These are phyloP conservation scores for Lanistes nyassanus DNA, from an alignment of 1,140 invertebrate genomes.

Conservation along the genomic window DNA sequence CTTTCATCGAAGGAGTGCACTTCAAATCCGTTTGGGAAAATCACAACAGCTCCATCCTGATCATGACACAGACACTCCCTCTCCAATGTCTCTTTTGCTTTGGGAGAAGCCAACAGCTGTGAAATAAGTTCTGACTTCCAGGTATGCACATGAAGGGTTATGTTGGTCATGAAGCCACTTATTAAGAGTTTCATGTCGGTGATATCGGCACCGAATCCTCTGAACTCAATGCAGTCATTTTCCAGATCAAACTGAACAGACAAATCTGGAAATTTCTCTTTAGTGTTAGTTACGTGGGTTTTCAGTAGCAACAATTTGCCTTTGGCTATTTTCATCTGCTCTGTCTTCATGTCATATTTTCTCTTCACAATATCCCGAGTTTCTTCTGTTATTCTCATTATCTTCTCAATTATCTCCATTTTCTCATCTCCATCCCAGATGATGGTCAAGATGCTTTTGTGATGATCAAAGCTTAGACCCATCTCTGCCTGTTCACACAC, in stretches of 20 bases:
- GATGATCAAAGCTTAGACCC: not conserved
- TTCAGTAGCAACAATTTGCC: slow-evolving; percentile 12
- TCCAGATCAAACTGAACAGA: not conserved
- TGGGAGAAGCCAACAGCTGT: not conserved
- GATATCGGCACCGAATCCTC: not conserved
- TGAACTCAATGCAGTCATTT: not conserved
- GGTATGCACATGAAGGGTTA: not conserved
- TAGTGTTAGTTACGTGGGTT: not conserved
- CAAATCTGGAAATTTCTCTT: slow-evolving; percentile 1
- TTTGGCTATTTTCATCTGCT: not conserved
- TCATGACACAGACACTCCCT: not conserved
- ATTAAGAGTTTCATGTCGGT: not conserved
- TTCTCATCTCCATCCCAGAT: not conserved
- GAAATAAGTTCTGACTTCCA: not conserved
- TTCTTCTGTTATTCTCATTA: not conserved
- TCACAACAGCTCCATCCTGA: not conserved
- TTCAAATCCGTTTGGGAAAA: not conserved
- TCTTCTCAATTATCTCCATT: not conserved
- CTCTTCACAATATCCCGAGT: not conserved
- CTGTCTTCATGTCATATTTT: not conserved
- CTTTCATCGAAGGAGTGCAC: slow-evolving; percentile 6
- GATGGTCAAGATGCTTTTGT: not conserved
- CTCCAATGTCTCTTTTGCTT: not conserved
- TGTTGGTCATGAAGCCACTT: not conserved
- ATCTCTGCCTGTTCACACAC: not conserved